Evolutionary conservation across 1,140 invertebrate species (phyloP).

Genomic region (Probaryconus sp.): DNA sequence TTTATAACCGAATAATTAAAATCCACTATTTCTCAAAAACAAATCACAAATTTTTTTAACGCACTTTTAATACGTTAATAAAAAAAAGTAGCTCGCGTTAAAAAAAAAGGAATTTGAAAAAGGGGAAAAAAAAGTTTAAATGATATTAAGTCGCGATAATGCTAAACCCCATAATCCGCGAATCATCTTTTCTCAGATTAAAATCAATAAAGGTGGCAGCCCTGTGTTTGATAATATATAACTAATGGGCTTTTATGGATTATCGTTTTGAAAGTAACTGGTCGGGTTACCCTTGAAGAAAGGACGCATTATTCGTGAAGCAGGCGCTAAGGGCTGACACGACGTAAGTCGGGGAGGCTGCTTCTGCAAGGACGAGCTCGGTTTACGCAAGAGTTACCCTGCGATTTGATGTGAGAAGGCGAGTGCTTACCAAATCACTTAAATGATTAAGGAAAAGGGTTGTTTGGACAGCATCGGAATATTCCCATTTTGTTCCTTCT

Average conservation of each 20-base stretch:
- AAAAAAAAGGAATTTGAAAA: too few relatives aligned
- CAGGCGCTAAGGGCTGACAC: conserved; percentile 60
- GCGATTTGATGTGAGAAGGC: conserved; percentile 69
- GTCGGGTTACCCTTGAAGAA: conserved; percentile 61
- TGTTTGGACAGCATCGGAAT: conserved; percentile 74
- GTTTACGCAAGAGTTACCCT: conserved; percentile 73
- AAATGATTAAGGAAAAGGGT: conserved; percentile 78
- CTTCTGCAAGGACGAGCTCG: conserved; percentile 72
- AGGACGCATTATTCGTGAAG: conserved; percentile 57
- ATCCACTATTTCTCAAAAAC: too few relatives aligned
- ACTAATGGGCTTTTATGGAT: conserved; percentile 64
- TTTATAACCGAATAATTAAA: too few relatives aligned
- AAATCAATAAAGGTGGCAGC: conserved; percentile 55
- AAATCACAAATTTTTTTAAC: too few relatives aligned
- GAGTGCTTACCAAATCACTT: conserved; percentile 77
- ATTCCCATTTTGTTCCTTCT: conserved; percentile 69
- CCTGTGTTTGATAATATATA: conserved; percentile 61
- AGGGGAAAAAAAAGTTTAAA: too few relatives aligned
- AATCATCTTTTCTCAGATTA: conserved; percentile 50
- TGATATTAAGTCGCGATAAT: too few relatives aligned
- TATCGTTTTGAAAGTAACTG: conserved; percentile 63
- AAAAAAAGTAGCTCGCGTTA: too few relatives aligned
- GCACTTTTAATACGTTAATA: too few relatives aligned
- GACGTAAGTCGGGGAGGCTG: conserved; percentile 59
- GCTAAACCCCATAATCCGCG: conserved; percentile 41